Evolutionary conservation across 2,888 invertebrate genomes (phyloP).

Genomic region (Aethes cnicana): DNA sequence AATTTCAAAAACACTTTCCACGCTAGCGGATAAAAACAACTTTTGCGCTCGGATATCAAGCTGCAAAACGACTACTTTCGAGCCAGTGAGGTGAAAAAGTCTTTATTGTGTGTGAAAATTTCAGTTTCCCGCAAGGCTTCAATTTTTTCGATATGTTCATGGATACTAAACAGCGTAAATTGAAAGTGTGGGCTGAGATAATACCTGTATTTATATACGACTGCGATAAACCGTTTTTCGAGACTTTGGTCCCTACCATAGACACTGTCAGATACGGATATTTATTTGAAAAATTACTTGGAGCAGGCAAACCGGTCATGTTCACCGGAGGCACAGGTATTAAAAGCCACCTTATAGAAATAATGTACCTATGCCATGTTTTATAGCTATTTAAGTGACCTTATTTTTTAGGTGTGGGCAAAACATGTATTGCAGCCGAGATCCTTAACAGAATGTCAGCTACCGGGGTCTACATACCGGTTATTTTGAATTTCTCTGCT

Average conservation of each 20-base stretch:
- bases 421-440: constrained; percentile 91
- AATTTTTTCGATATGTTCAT: constrained; percentile 90
- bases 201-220: constrained; percentile 89
- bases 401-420: constrained; percentile 88
- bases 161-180: constrained; percentile 85
- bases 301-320: constrained; percentile 89
- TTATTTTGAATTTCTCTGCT: constrained; percentile 94
- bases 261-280: constrained; percentile 94
- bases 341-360: no score
- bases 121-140: constrained; percentile 85
- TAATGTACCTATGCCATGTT: no score
- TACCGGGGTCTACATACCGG: constrained; percentile 86
- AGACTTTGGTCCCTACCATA: constrained; percentile 94
- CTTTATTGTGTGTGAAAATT: no score
- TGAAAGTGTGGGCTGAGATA: constrained; percentile 91
- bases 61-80: no score
- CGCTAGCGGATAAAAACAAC: no score
- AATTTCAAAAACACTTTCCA: no score
- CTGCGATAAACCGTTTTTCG: constrained; percentile 89
- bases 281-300: constrained; percentile 88
- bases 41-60: no score
- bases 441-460: constrained; percentile 85
- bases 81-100: no score
- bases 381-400: neutral
- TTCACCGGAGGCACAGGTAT: constrained; percentile 94